Base-by-base conservation (phyloP, 1,140 invertebrate species). In the Phocides pigmalion region DNA sequence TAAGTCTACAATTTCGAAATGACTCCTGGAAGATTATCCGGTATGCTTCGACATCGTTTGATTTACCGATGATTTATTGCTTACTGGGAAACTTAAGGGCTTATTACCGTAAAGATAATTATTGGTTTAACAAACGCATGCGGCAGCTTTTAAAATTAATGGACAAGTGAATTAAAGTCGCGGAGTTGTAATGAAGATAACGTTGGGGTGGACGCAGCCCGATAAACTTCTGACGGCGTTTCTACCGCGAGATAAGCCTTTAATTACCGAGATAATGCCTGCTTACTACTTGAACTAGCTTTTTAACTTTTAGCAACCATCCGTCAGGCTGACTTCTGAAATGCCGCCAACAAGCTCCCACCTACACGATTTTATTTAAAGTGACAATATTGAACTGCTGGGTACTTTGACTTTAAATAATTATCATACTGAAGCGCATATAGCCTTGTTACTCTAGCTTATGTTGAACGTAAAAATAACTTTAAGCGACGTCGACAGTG, bases 141-240 rank as follows among this genome's bases (percentile, higher is more conserved):
- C 76, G 75, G 83, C 84, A 79, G 84, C 79, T 82, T 84, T 84
- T 82, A 81, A 87, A 87, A 86, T 87, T 82, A 87, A 89, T 87
- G 83, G 87, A 83, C 69, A 81, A 66, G 78, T 81, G 86, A 87
- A 87, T 87, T 84, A 82, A 86, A 87, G 74, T 84, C 74, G 76
- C 71, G 62, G 74, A 85, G 65, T 79, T 73, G 79, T 87, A 89
- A 89, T 87, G 84, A 87, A 89, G 86, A 87, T 89, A 89, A 87
- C 79, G 82, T 54, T 67, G 61, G 72, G 53, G 72, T 79, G 71
- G 81, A 84, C 78, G 78, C 70, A 39, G 19, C 37, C 46, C 75
- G 84, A 89, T 89, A 87, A 89, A 84, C 66, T 72, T 68, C 70
- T 87, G 86, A 89, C 86, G 83, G 77, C 83, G 62, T 78, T 82